Evolutionary conservation across 92 coral and sea anemone species (phyloP), one percentile per base, ranked within the genome.

Genomic region (Chrysogorgia sp.): DNA sequence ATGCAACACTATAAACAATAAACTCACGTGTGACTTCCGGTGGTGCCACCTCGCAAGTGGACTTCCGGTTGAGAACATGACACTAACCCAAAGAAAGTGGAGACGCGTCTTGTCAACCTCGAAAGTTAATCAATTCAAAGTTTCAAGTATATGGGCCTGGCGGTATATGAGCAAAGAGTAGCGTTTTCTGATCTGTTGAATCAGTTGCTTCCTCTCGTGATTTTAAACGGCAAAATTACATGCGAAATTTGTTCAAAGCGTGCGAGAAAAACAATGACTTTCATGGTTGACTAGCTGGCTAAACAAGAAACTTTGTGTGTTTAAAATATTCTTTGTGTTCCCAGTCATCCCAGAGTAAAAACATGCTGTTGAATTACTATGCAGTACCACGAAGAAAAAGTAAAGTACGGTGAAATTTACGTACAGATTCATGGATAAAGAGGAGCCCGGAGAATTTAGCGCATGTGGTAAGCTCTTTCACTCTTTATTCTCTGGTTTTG

Each of bases 1-100:
- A 43, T 43, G 17, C 17, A 43, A 8, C 50, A 43, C 50, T 43
- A 17, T 8, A 8, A 8, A n/a, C n/a, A n/a, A n/a, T 43, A 43
- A 43, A 43, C 3, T 45, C 40, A 1, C 55, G 45, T 28, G 45
- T 47, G 7, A 56, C 79, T 72, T 72, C 79, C 79, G 79, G 79
- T 72, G 79, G 65, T n/a, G 65, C 79, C 72, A 65, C 72, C 24
- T 20, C 3, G 19, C 31, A 34, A 23, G 35, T 23, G 7, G 28
- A 65, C 72, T 65, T 65, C 72, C 72, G 19, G 49, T 65, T 40
- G 13, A 29, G 26, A 3, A 17, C 26, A 3, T 17, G 66, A 21
- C 71, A 64, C 71, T 26, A 64, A 64, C n/a, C n/a, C 47, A 64
- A 34, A 26, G 30, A 34, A 26, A 48, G 41, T 35, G 15, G 53